Conservation (phyloP, 2,797 vertebrate species). For the Gymnopithys bicolor region DNA sequence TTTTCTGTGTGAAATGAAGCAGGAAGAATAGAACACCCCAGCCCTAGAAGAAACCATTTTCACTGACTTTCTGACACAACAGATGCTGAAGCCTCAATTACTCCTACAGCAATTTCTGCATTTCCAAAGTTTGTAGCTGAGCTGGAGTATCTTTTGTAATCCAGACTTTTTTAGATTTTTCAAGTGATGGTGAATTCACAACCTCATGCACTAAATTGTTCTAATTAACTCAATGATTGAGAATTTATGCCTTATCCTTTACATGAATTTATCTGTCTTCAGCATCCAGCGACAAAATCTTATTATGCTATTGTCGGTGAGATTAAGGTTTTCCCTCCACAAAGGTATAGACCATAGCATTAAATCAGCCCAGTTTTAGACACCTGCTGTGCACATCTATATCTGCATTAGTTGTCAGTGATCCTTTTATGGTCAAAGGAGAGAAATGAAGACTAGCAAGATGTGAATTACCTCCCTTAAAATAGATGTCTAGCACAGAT, state of each 20-base stretch:
- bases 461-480: background rate
- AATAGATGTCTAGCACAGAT: background rate
- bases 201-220: background rate
- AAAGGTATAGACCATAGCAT: background rate
- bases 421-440: background rate
- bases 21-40: background rate
- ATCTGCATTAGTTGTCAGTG: background rate
- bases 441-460: background rate
- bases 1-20: background rate
- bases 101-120: background rate
- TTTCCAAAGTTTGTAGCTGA: background rate
- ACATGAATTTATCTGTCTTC: background rate
- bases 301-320: slow-evolving; percentile 21
- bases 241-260: background rate
- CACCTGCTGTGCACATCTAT: background rate
- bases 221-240: background rate
- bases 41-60: background rate
- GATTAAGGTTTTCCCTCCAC: slow-evolving; percentile 20
- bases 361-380: slow-evolving; percentile 9
- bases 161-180: background rate
- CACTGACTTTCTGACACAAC: background rate
- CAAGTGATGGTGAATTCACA: background rate
- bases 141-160: background rate
- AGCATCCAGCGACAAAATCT: slow-evolving; percentile 8
- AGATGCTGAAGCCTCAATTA: background rate